Evolutionary conservation across 2,888 invertebrate species (phyloP).

Genomic region (Chalcis sispes): DNA sequence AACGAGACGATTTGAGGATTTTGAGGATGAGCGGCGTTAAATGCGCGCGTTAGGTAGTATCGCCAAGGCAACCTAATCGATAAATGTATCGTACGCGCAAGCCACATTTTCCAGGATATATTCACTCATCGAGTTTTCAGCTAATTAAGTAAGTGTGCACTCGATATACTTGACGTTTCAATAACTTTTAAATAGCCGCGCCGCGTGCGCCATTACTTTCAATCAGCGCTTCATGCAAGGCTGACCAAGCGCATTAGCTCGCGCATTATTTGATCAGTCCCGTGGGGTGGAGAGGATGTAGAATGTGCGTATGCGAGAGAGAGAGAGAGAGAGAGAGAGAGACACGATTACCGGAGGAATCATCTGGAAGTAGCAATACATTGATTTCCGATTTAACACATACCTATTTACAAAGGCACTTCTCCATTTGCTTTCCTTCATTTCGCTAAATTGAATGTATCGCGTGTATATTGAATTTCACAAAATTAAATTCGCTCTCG

Average conservation of each 20-base stretch:
- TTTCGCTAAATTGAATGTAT: no score
- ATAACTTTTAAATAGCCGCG: conserved; percentile 63
- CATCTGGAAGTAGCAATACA: conserved; percentile 45
- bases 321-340: conserved; percentile 49
- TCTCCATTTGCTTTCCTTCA: background rate
- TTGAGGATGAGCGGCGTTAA: no score
- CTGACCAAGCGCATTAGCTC: conserved; percentile 62
- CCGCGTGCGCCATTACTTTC: conserved; percentile 61
- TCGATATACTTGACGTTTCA: conserved; percentile 42
- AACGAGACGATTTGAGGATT: no score
- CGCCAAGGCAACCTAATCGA: conserved; percentile 34
- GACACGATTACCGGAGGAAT: conserved; percentile 56
- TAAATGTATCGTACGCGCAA: conserved; percentile 10
- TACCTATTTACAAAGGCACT: conserved; percentile 25
- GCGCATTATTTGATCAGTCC: conserved; percentile 58
- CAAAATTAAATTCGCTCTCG: no score
- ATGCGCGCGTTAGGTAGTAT: no score
- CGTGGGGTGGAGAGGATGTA: conserved; percentile 38
- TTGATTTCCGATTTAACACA: conserved; percentile 49
- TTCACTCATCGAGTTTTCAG: conserved; percentile 16
- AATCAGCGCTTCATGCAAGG: conserved; percentile 67
- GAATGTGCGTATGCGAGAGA: background rate
- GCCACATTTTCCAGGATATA: conserved; percentile 13
- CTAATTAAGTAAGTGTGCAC: conserved; percentile 45
- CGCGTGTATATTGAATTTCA: no score